A percentile compares a stretch with the other conserved stretches of the same genome.
These are phyloP conservation scores for Alcis repandata DNA, from an alignment of 2,888 invertebrate species.

Conservation along the genomic window DNA sequence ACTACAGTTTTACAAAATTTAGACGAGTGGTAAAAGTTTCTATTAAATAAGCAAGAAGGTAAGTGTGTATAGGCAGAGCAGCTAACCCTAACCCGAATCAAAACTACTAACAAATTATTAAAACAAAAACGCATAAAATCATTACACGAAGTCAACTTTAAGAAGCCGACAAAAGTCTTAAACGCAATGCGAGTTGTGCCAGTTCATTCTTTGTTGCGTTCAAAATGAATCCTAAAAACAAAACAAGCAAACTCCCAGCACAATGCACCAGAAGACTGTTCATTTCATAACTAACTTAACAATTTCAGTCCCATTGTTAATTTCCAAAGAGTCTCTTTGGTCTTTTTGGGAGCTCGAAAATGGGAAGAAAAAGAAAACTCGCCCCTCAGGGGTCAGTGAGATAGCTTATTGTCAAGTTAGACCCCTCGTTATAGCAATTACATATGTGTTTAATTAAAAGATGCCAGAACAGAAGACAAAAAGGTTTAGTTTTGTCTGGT, in stretches of 20 bases:
- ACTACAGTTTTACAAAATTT: no score
- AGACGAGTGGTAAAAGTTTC: no score
- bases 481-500: slow-evolving; percentile 49
- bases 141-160: no score
- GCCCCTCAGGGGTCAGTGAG: slow-evolving; percentile 51
- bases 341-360: slow-evolving; percentile 10
- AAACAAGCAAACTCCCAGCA: background rate
- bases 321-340: slow-evolving; percentile 36
- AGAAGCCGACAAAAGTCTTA: no score
- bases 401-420: slow-evolving; percentile 54
- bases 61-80: no score
- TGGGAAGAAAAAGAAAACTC: slow-evolving; percentile 46
- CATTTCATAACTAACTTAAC: slow-evolving; percentile 38
- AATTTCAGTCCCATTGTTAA: slow-evolving; percentile 27
- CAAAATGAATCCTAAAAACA: background rate
- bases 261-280: slow-evolving; percentile 16
- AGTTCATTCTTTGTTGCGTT: no score
- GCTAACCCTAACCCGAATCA: no score
- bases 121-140: no score
- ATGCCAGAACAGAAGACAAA: slow-evolving; percentile 32
- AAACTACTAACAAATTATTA: no score
- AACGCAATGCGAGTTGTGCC: no score
- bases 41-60: no score
- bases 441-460: slow-evolving; percentile 67
- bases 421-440: slow-evolving; percentile 61